Evolutionary conservation across 1,140 invertebrate genomes (phyloP), one percentile per base, ranked within the genome.

Genomic region (Drosophila nannoptera): DNA sequence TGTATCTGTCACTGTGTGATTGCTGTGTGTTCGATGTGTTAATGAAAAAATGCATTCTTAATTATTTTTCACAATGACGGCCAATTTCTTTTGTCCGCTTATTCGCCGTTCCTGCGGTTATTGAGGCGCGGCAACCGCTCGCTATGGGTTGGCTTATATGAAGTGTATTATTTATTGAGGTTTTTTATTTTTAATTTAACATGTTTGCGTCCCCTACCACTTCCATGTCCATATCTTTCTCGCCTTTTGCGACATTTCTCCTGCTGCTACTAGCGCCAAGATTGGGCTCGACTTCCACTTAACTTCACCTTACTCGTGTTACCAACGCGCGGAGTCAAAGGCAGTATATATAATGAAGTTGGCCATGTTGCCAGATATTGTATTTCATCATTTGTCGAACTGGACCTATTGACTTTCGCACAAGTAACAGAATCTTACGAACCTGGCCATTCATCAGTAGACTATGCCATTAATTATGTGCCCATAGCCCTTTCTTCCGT

Each of bases 31-130:
- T 83, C 86, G 80, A 84, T 83, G 80, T 81, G 76, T 80, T 86
- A 80, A 83, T 83, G 80, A 83, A 83, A 84, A 22, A 83, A 84
- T 86, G 76, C 73, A 83, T 83, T 83, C 84, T 83, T 84, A 83
- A 83, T 83, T 83, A 84, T 83, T 83, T 80, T 83, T 76, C 86
- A 76, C 81, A 84, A 80, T 83, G 84, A 80, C 66, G 62, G 65
- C 45, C 65, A 60, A 75, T 71, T 67, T 78, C 74, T 63, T 50
- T 42, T 22, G 22, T n/a, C 31, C 43, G 29, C 36, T 46, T 22
- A 22, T 22, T 22, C 22, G 9, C 8, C 8, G 54, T 42, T 38
- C 16, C 7, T 49, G 53, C 53, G 68, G 58, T 69, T 60, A 53
- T 69, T 61, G 50, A 61, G 36, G 48, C 29, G 45, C 43, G 31